Conservation (phyloP, 37 sponge, comb jelly and placozoan species). For the Bolinopsis microptera region DNA sequence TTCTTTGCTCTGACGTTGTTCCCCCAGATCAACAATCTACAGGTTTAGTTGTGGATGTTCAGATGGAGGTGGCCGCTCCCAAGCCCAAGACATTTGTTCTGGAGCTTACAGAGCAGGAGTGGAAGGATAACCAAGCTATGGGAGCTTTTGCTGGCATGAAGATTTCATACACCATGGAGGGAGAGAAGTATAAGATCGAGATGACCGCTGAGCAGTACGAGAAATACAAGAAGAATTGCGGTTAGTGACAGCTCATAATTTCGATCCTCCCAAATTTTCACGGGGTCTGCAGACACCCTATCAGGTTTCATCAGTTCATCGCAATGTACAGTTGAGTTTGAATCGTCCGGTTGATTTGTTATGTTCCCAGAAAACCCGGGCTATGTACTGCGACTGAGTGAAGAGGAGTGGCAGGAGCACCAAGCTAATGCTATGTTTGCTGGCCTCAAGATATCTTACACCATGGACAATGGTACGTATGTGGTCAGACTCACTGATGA, state of each 20-base stretch:
- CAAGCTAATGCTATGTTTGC: constrained; percentile 17
- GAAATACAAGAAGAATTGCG: constrained; percentile 42
- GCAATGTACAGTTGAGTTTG: no score
- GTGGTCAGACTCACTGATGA: constrained; percentile 34
- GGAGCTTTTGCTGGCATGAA: constrained; percentile 36
- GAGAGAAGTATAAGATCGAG: constrained; percentile 16
- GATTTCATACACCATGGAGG: constrained; percentile 43
- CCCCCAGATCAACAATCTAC: not conserved
- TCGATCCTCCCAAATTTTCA: not conserved
- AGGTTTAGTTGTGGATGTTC: not conserved
- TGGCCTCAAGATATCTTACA: constrained; percentile 59
- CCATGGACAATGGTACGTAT: constrained; percentile 2
- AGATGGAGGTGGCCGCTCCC: not conserved
- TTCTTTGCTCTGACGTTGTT: not conserved
- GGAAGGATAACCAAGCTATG: constrained; percentile 46
- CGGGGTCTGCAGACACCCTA: not conserved
- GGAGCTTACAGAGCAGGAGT: constrained; percentile 32
- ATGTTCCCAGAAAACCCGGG: constrained; percentile 52
- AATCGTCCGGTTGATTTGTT: no score
- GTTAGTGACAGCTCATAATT: not conserved
- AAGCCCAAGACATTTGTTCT: constrained; percentile 8
- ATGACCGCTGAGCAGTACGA: constrained; percentile 49
- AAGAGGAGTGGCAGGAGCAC: constrained; percentile 56
- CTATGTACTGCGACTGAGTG: constrained; percentile 43
- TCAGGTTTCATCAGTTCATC: not conserved